Evolutionary conservation across 1,140 invertebrate species (phyloP).

Genomic region (Drosophila chauvacae): DNA sequence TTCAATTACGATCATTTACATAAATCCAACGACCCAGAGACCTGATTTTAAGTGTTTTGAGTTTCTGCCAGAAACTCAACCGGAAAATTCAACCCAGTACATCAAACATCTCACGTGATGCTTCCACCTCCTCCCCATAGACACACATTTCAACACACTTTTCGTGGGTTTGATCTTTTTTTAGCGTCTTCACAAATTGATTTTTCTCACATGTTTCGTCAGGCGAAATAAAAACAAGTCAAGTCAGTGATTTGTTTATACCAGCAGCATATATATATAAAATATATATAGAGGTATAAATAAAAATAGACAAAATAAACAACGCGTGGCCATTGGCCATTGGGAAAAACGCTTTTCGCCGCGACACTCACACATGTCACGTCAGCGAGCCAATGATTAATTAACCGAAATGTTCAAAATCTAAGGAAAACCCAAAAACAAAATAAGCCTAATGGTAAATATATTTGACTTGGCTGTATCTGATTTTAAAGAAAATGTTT

Average conservation of each 20-base stretch:
- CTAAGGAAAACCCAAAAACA: constrained; percentile 21
- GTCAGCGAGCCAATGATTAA: constrained; percentile 47
- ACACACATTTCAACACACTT: constrained; percentile 41
- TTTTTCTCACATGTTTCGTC: constrained; percentile 72
- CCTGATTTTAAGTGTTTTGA: background rate
- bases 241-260: constrained; percentile 65
- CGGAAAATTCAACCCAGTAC: background rate
- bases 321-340: constrained; percentile 48
- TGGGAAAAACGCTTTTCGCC: constrained; percentile 40
- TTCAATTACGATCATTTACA: constrained; percentile 29
- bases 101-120: constrained; percentile 40
- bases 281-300: constrained; percentile 11
- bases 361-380: constrained; percentile 15
- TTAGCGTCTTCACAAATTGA: constrained; percentile 65
- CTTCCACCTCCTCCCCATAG: background rate
- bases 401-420: constrained; percentile 42
- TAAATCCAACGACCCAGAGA: constrained; percentile 19
- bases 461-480: constrained; percentile 49
- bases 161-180: constrained; percentile 34
- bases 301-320: constrained; percentile 26
- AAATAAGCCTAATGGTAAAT: constrained; percentile 33
- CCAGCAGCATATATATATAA: constrained; percentile 18
- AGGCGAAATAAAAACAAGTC: constrained; percentile 55
- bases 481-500: constrained; percentile 9
- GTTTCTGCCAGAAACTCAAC: background rate